Evolutionary conservation across 2,113 vertebrate species (phyloP).

Genomic region (Lasiurus borealis): DNA sequence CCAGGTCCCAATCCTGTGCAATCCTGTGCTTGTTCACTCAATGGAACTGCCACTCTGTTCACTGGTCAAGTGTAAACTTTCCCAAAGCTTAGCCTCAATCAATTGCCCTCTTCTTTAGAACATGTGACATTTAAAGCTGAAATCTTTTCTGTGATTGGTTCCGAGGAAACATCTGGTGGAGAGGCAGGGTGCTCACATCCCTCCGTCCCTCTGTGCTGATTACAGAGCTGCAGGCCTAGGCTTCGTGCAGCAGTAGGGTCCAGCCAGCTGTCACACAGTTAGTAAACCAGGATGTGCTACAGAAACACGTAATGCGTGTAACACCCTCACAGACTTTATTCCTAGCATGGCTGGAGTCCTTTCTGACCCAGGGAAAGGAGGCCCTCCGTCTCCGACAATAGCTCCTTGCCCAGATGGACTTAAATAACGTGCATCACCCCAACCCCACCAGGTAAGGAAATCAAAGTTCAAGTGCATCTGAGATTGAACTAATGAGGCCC

Average conservation of each 20-base stretch:
- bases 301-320: conserved; percentile 64
- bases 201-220: not conserved
- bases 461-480: not conserved
- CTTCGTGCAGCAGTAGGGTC: not conserved
- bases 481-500: not conserved
- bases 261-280: conserved; percentile 50
- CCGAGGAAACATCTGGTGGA: conserved; percentile 36
- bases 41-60: not conserved
- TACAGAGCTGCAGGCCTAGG: not conserved
- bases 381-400: not conserved
- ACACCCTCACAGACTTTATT: conserved; percentile 66
- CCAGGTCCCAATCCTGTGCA: not conserved
- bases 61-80: conserved; percentile 24
- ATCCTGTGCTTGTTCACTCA: not conserved
- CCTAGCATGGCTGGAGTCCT: conserved; percentile 54
- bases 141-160: not conserved
- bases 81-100: conserved; percentile 28
- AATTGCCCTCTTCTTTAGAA: not conserved
- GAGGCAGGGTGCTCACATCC: not conserved
- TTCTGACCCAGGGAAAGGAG: conserved; percentile 18
- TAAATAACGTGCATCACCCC: not conserved
- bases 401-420: conserved; percentile 43
- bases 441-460: not conserved
- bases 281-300: conserved; percentile 44
- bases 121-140: conserved; percentile 3